These are phyloP conservation scores for Poeciliopsis paucimaculata DNA, from an alignment of 2,797 vertebrate species.

Conservation along the genomic window DNA sequence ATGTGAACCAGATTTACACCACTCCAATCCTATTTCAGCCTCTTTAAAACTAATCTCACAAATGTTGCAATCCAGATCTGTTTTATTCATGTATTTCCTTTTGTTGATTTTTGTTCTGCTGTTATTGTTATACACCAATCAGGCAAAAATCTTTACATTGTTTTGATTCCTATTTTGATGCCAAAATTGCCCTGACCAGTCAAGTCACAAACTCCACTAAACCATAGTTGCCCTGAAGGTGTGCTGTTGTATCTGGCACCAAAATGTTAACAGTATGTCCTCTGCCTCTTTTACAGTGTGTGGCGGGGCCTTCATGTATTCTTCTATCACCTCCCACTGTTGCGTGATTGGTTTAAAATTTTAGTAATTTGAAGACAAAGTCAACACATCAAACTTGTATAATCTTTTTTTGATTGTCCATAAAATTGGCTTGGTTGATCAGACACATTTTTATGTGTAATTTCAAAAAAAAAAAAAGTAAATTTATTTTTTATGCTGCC, in stretches of 20 bases:
- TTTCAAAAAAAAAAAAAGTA: neutral
- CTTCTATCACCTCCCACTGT: neutral
- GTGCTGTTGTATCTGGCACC: neutral
- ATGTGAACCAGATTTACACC: conserved; percentile 29
- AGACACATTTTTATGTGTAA: neutral
- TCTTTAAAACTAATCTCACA: conserved; percentile 26
- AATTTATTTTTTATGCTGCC: neutral
- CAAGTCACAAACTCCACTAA: neutral
- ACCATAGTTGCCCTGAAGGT: neutral
- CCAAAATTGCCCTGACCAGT: neutral
- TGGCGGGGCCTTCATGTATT: neutral
- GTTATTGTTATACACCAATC: neutral
- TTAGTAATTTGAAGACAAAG: neutral
- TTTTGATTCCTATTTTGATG: neutral
- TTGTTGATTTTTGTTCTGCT: neutral
- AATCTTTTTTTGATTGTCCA: neutral
- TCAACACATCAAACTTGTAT: neutral
- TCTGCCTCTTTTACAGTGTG: neutral
- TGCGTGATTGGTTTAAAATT: neutral
- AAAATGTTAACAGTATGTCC: neutral
- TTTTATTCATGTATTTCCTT: conserved; percentile 10
- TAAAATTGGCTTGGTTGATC: neutral
- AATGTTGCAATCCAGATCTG: conserved; percentile 24
- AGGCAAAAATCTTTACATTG: neutral
- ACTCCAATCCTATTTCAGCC: conserved; percentile 13